These are phyloP conservation scores for Lagria hirta DNA, from an alignment of 2,888 invertebrate genomes.

Conservation along the genomic window DNA sequence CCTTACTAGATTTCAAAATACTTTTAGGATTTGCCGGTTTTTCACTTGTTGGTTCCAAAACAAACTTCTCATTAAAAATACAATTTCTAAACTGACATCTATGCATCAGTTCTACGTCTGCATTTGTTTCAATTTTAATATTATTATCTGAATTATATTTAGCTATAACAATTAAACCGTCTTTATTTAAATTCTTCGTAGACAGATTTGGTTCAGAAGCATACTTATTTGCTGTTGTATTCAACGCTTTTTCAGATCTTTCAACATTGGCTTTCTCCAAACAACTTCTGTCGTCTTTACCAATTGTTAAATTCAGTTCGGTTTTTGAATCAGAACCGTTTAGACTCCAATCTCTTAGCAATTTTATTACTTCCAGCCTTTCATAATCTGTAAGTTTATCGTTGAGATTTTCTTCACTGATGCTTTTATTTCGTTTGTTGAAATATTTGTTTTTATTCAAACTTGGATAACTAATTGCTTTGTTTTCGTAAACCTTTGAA, in stretches of 20 bases:
- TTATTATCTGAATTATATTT: constrained; percentile 42
- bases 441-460: constrained; percentile 34
- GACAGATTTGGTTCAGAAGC: constrained; percentile 48
- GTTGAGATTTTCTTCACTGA: constrained; percentile 44
- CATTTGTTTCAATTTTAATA: constrained; percentile 28
- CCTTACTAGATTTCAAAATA: constrained; percentile 47
- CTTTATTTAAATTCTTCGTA: constrained; percentile 35
- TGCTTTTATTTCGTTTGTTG: constrained; percentile 43
- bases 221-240: constrained; percentile 37
- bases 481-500: constrained; percentile 66
- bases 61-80: constrained; percentile 51
- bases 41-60: constrained; percentile 54
- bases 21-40: constrained; percentile 50
- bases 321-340: constrained; percentile 50
- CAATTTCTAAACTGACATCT: constrained; percentile 52
- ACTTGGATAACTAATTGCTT: constrained; percentile 48
- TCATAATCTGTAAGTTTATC: constrained; percentile 52
- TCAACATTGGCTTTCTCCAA: constrained; percentile 26
- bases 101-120: constrained; percentile 48
- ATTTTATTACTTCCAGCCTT: constrained; percentile 50
- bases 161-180: constrained; percentile 27
- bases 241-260: constrained; percentile 29
- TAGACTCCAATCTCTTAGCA: constrained; percentile 52
- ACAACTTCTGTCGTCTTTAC: constrained; percentile 5
- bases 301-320: constrained; percentile 37